Conservation (phyloP, 1,140 invertebrate genomes). For the Sycobia sp. region DNA sequence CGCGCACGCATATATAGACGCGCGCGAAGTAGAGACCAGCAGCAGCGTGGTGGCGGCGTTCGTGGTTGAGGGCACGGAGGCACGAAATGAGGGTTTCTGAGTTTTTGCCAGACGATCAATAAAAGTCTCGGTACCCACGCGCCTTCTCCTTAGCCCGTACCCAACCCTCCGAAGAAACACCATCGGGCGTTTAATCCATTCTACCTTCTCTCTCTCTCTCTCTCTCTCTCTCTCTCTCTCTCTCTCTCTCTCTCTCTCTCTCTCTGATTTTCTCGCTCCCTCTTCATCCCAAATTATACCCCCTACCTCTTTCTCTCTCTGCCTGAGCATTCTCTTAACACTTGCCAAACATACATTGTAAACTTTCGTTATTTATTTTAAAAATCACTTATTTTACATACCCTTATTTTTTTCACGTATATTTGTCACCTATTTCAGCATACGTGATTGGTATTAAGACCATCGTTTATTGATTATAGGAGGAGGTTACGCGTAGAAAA, state of each 20-base stretch:
- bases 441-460: too few relatives aligned
- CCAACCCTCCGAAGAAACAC: constrained; percentile 8
- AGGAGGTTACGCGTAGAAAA: too few relatives aligned
- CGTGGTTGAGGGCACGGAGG: constrained; percentile 53
- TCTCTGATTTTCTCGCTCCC: constrained; percentile 40
- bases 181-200: constrained; percentile 13
- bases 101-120: constrained; percentile 63
- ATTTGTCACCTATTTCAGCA: too few relatives aligned
- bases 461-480: too few relatives aligned
- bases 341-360: too few relatives aligned
- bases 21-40: constrained; percentile 4
- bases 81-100: constrained; percentile 60
- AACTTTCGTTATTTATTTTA: too few relatives aligned
- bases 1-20: constrained; percentile 28
- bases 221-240: constrained; percentile 12
- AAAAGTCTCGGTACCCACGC: constrained; percentile 60
- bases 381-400: too few relatives aligned
- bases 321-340: too few relatives aligned
- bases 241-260: constrained; percentile 12
- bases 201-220: not conserved
- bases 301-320: too few relatives aligned
- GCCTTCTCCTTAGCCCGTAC: constrained; percentile 33
- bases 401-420: too few relatives aligned
- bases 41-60: constrained; percentile 31
- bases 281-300: too few relatives aligned